Evolutionary conservation across 64 coral and sea anemone species (phyloP).

Genomic region (Montipora efflorescens): DNA sequence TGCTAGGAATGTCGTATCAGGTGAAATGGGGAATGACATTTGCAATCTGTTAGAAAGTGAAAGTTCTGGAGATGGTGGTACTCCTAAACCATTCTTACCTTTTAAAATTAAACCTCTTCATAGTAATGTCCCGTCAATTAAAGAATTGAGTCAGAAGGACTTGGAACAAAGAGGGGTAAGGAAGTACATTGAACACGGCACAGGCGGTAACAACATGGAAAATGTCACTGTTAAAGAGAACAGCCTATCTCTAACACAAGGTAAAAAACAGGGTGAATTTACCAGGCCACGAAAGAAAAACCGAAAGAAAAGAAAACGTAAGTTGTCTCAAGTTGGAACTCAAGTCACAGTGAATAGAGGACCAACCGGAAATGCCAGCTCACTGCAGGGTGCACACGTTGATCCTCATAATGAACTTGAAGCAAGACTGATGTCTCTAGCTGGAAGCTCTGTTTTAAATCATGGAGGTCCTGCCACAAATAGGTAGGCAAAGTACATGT

Average conservation of each 20-base stretch:
- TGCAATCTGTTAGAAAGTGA: background rate
- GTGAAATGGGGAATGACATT: background rate
- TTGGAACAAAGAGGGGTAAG: conserved; percentile 18
- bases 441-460: conserved; percentile 18
- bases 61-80: background rate
- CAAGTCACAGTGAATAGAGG: background rate
- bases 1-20: background rate
- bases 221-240: background rate
- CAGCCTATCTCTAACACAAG: background rate
- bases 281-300: background rate
- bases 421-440: conserved; percentile 54
- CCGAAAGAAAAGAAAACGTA: conserved; percentile 50
- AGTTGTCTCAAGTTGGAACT: conserved; percentile 25
- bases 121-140: conserved; percentile 70
- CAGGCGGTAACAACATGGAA: background rate
- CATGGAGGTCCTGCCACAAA: background rate
- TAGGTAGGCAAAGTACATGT: background rate
- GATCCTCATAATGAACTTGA: conserved; percentile 78
- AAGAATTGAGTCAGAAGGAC: conserved; percentile 81
- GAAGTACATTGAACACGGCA: background rate
- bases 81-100: conserved; percentile 68
- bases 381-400: conserved; percentile 18
- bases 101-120: conserved; percentile 84
- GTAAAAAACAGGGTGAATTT: background rate
- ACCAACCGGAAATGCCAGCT: background rate